These are phyloP conservation scores for Micromussa lordhowensis DNA, from an alignment of 92 coral and sea anemone species.

Conservation along the genomic window DNA sequence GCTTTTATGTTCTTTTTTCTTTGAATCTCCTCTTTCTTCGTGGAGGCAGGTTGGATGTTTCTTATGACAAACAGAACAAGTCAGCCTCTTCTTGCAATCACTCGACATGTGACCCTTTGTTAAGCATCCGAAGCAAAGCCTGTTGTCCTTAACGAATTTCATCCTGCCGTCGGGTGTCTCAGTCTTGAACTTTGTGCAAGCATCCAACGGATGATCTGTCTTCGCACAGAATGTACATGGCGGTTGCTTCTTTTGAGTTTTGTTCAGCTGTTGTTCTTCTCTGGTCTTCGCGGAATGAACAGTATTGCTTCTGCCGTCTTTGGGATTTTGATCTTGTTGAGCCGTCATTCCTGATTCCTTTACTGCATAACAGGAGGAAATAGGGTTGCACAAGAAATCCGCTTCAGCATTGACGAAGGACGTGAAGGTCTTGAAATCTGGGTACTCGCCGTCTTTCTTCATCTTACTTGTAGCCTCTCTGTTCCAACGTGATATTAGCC, in stretches of 20 bases:
- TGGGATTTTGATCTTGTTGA: neutral
- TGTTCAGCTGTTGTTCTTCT: neutral
- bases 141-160: neutral
- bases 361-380: constrained; percentile 8
- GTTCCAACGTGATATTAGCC: constrained; percentile 13
- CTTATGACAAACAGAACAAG: constrained; percentile 30
- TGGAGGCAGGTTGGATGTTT: constrained; percentile 49
- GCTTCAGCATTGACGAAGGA: constrained; percentile 8
- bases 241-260: neutral
- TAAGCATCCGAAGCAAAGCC: constrained; percentile 56
- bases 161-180: constrained; percentile 8
- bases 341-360: constrained; percentile 6
- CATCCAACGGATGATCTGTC: constrained; percentile 7
- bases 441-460: neutral
- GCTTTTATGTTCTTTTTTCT: neutral
- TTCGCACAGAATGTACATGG: constrained; percentile 11
- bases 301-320: neutral
- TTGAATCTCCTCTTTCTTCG: neutral
- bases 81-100: constrained; percentile 37
- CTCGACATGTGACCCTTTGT: constrained; percentile 43
- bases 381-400: neutral
- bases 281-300: neutral
- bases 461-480: too few relatives aligned
- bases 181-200: constrained; percentile 21
- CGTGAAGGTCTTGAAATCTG: constrained; percentile 18